These are phyloP conservation scores for Hemiscyllium ocellatum DNA, from an alignment of 2,113 vertebrate genomes.

Conservation along the genomic window DNA sequence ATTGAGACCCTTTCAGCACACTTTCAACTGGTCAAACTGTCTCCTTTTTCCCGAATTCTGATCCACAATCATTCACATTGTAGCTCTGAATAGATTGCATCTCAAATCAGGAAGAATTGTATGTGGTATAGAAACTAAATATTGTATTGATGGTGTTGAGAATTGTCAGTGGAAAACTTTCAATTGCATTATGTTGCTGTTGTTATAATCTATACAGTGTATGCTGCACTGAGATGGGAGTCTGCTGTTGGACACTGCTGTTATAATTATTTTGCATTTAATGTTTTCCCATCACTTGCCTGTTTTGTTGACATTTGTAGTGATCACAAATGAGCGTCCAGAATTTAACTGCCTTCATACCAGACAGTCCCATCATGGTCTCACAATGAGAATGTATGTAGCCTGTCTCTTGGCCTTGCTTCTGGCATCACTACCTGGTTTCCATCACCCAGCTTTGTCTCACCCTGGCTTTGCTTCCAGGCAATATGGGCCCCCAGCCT, in stretches of 20 bases:
- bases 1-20: neutral
- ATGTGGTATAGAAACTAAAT: neutral
- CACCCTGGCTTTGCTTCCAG: no score
- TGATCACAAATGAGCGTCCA: no score
- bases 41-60: neutral
- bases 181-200: neutral
- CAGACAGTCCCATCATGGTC: no score
- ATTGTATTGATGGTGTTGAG: neutral
- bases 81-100: neutral
- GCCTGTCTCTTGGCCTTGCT: no score
- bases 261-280: neutral
- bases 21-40: neutral
- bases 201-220: neutral
- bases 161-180: neutral
- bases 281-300: neutral
- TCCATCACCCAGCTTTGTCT: no score
- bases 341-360: no score
- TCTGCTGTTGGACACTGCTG: neutral
- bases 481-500: no score
- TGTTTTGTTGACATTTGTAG: no score
- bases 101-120: neutral
- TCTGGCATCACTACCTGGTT: no score
- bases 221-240: neutral
- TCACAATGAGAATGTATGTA: no score
- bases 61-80: neutral